phyloP scores from a whole-genome alignment of 2,113 vertebrate species.

The Chloroceryle aenea region DNA sequence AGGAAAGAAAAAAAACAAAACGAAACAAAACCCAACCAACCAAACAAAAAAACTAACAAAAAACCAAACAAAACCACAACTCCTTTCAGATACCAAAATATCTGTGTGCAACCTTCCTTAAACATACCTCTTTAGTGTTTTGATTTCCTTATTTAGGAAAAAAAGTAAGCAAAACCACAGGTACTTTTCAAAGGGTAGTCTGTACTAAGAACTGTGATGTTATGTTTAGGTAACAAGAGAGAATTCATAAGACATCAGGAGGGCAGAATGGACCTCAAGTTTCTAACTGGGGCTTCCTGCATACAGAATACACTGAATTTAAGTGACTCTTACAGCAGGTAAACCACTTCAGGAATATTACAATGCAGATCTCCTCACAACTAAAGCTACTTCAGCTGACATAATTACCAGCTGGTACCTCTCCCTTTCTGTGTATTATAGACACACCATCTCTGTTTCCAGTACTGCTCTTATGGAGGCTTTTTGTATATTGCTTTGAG shows the following conservation, averaged over 20 bases:
- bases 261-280: not conserved
- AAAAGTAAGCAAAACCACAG: not conserved
- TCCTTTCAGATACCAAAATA: not conserved
- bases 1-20: rapidly evolving
- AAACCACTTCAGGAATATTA: not conserved
- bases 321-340: not conserved
- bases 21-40: no score
- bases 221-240: not conserved
- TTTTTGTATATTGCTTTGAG: not conserved
- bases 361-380: not conserved
- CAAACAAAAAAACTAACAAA: no score
- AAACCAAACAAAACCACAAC: no score
- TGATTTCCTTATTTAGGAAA: not conserved
- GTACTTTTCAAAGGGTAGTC: not conserved
- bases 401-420: not conserved
- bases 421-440: not conserved
- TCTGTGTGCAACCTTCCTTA: not conserved
- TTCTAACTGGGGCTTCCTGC: not conserved
- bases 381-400: not conserved
- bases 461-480: not conserved
- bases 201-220: not conserved
- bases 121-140: not conserved
- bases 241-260: not conserved
- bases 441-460: not conserved
- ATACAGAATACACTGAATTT: not conserved